Conservation (phyloP, 64 coral and sea anemone genomes). For the Stichodactyla mertensii region DNA sequence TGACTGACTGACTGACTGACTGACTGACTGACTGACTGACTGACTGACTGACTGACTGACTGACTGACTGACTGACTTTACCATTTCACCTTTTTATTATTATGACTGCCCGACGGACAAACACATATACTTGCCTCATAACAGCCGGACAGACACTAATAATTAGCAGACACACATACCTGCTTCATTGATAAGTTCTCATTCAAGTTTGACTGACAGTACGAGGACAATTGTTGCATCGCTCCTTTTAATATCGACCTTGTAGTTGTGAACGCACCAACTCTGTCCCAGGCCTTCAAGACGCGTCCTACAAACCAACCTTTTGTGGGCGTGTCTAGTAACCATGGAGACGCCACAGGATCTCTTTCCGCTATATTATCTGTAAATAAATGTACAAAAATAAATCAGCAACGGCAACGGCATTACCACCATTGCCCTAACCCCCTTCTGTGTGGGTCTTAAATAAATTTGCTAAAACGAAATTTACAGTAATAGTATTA, state of each 20-base stretch:
- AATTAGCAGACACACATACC: neutral
- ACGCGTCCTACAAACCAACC: slow-evolving; percentile 38
- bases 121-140: neutral
- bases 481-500: too few relatives aligned
- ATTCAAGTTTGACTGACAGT: slow-evolving; percentile 15
- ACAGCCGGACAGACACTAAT: neutral
- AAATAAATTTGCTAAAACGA: too few relatives aligned
- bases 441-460: too few relatives aligned
- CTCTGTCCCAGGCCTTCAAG: slow-evolving; percentile 35
- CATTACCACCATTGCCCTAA: too few relatives aligned
- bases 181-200: slow-evolving; percentile 16
- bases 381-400: neutral
- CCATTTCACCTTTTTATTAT: too few relatives aligned
- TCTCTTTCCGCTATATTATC: neutral
- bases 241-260: neutral
- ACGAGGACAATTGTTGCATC: neutral
- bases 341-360: slow-evolving; percentile 14
- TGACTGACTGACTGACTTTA: neutral
- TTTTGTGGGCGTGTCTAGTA: slow-evolving; percentile 3
- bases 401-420: neutral
- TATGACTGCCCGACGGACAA: neutral
- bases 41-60: too few relatives aligned
- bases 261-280: slow-evolving; percentile 11
- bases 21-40: neutral
- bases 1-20: too few relatives aligned